phyloP scores from a whole-genome alignment of 2,113 vertebrate genomes.

The Perccottus glenii region DNA sequence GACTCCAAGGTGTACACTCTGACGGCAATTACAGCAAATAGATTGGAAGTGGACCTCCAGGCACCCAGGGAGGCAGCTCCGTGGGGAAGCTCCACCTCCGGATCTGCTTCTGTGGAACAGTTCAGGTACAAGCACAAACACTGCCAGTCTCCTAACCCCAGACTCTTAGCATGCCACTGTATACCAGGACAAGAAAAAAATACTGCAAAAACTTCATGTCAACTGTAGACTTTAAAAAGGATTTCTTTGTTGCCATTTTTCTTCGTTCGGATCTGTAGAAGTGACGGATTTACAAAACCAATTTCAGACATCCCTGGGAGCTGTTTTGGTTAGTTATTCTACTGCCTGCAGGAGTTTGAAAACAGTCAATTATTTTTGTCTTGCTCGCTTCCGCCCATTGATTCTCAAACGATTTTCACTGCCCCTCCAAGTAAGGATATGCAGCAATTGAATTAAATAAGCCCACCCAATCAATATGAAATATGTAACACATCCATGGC shows the following conservation, averaged over 20 bases:
- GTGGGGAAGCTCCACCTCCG: conserved; percentile 87
- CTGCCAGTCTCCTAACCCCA: conserved; percentile 11
- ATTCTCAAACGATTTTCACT: conserved; percentile 78
- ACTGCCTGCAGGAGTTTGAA: conserved; percentile 78
- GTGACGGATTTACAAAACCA: conserved; percentile 69
- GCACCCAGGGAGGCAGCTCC: conserved; percentile 80
- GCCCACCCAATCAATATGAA: conserved; percentile 72
- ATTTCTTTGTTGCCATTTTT: conserved; percentile 66
- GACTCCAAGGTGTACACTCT: conserved; percentile 94
- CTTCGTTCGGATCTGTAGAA: conserved; percentile 49
- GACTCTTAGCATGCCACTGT: conserved; percentile 50
- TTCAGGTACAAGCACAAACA: conserved; percentile 49
- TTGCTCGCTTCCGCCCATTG: conserved; percentile 79
- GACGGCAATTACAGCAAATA: conserved; percentile 99
- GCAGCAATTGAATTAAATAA: conserved; percentile 80
- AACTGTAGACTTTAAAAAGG: conserved; percentile 58
- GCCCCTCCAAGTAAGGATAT: conserved; percentile 75
- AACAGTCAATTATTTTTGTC: conserved; percentile 84
- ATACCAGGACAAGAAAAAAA: conserved; percentile 31
- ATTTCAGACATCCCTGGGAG: conserved; percentile 73
- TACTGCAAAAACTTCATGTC: conserved; percentile 49
- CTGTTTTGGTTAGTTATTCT: conserved; percentile 78
- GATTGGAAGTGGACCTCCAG: conserved; percentile 93
- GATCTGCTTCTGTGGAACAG: conserved; percentile 87
- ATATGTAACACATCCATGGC: conserved; percentile 67